Percentiles rank a stretch among this genome's conserved stretches.
These are phyloP conservation scores for Fragum sueziense DNA, from an alignment of 2,888 invertebrate genomes.

Conservation along the genomic window DNA sequence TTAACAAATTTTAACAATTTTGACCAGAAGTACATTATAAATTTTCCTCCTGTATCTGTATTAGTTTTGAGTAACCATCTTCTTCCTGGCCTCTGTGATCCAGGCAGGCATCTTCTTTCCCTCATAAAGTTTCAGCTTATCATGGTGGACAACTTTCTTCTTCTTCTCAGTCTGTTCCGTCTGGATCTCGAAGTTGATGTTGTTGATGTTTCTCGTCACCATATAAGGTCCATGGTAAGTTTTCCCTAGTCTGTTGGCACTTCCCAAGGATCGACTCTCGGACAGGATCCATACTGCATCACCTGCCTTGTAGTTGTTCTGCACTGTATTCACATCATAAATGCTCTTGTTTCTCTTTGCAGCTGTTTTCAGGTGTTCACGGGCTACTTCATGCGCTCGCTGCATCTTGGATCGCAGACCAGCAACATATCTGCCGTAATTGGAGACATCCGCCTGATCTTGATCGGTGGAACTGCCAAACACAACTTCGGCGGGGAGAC, in stretches of 20 bases:
- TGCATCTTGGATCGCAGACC: too few species aligned
- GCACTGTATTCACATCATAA: conserved; percentile 35
- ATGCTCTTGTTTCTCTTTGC: conserved; percentile 21
- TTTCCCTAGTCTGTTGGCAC: conserved; percentile 27
- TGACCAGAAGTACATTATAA: too few species aligned
- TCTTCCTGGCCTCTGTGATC: neutral
- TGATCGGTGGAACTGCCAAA: conserved; percentile 6
- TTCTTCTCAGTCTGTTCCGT: too few species aligned
- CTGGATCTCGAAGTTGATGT: conserved; percentile 29
- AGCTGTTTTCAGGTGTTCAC: conserved; percentile 30
- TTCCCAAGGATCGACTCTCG: conserved; percentile 20
- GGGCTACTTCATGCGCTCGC: conserved; percentile 18
- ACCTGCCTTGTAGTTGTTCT: conserved; percentile 25
- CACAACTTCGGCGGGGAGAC: conserved; percentile 43
- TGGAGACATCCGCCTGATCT: neutral
- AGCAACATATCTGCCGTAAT: too few species aligned
- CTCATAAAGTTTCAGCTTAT: conserved; percentile 32
- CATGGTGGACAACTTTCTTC: too few species aligned
- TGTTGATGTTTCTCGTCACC: conserved; percentile 1
- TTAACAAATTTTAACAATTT: too few species aligned
- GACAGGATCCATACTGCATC: conserved; percentile 35
- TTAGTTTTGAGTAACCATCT: too few species aligned
- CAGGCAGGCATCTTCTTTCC: neutral
- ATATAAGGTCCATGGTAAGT: conserved; percentile 40
- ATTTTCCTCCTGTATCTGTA: too few species aligned